A percentile compares a stretch with the other conserved stretches of the same genome.
Evolutionary conservation across 2,888 invertebrate species (phyloP).

Genomic region (Theretra japonica): DNA sequence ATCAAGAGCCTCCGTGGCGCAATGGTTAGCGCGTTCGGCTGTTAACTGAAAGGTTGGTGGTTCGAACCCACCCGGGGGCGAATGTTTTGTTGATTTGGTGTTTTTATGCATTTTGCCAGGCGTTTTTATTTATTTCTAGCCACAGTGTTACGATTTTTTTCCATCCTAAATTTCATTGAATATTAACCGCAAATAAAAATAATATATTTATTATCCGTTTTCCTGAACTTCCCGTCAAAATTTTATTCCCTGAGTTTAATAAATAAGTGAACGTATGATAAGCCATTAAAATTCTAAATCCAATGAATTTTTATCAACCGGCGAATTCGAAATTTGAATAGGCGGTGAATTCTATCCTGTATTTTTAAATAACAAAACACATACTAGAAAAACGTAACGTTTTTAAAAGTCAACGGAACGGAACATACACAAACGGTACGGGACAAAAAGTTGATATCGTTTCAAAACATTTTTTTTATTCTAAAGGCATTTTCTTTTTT

Average conservation of each 20-base stretch:
- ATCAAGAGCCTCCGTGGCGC: conserved; percentile 73
- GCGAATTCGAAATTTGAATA: conserved; percentile 2
- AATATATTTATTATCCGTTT: no score
- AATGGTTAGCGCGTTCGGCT: conserved; percentile 99
- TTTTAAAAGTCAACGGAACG: neutral
- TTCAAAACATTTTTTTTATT: neutral
- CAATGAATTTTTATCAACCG: conserved; percentile 1
- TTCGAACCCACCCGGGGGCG: conserved; percentile 99
- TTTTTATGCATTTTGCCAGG: no score
- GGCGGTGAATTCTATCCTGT: neutral
- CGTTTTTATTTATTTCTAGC: no score
- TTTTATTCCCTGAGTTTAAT: no score
- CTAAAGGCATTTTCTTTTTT: neutral
- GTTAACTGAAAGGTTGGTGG: conserved; percentile 99
- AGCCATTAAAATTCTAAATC: neutral
- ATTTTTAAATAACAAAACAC: conserved; percentile 1
- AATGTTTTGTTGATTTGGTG: neutral
- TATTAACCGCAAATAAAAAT: no score
- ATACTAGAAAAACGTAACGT: neutral
- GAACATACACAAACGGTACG: neutral
- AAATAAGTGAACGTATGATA: neutral
- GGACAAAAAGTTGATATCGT: neutral
- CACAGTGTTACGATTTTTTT: no score
- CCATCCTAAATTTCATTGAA: no score
- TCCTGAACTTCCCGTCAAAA: no score